These are phyloP conservation scores for Mirza zaza DNA, from an alignment of 2,113 vertebrate species.

Conservation along the genomic window DNA sequence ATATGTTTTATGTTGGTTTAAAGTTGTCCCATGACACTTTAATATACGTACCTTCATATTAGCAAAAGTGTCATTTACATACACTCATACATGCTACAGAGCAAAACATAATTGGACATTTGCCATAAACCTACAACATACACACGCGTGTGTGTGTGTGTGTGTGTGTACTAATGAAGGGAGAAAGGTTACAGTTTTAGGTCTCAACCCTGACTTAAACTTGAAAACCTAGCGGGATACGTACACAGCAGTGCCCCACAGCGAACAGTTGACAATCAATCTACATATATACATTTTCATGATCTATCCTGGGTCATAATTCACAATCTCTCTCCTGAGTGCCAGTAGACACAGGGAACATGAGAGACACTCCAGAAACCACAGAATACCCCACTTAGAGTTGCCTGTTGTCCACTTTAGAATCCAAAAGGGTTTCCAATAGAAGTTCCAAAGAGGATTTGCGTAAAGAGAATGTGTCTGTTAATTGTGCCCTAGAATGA, in stretches of 20 bases:
- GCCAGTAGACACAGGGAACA: neutral
- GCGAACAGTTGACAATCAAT: neutral
- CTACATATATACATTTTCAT: accelerated
- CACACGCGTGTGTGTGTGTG: accelerated
- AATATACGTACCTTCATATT: neutral
- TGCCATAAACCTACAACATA: neutral
- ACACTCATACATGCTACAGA: neutral
- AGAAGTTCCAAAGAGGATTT: neutral
- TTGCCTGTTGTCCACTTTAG: neutral
- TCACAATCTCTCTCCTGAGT: neutral
- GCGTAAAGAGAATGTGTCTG: neutral
- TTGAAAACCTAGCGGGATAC: neutral
- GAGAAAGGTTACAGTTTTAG: neutral
- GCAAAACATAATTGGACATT: neutral
- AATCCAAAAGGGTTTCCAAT: neutral
- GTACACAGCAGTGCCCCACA: neutral
- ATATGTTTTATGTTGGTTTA: neutral
- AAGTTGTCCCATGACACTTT: neutral
- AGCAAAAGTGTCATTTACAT: neutral
- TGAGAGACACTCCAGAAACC: neutral
- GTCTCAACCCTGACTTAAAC: neutral
- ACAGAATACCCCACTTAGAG: neutral
- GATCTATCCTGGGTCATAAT: neutral
- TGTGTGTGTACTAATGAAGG: neutral
- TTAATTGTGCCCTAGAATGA: neutral